A percentile compares a stretch with the other conserved stretches of the same genome.
Conservation (phyloP, 1,140 invertebrate genomes). For the Drosophila pandora region DNA sequence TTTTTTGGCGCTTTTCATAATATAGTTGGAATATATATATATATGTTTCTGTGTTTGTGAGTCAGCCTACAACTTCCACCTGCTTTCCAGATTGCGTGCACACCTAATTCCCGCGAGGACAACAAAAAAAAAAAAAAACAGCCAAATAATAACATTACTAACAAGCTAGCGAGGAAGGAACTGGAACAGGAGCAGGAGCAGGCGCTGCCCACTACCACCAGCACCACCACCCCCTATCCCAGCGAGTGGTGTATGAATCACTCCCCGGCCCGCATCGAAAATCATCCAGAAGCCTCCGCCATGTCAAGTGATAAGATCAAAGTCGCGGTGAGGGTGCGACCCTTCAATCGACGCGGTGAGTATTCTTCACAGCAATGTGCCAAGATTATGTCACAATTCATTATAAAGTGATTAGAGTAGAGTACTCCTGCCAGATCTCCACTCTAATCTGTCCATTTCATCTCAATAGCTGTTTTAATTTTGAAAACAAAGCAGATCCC, state of each 20-base stretch:
- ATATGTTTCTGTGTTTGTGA: conserved; percentile 37
- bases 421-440: background rate
- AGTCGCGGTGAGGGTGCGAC: conserved; percentile 97
- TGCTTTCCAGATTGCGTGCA: conserved; percentile 50
- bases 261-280: conserved; percentile 20
- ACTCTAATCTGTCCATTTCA: background rate
- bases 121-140: conserved; percentile 8
- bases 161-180: background rate
- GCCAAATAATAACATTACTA: conserved; percentile 18
- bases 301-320: conserved; percentile 92
- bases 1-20: conserved; percentile 18
- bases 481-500: background rate
- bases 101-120: conserved; percentile 43
- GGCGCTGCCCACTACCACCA: conserved; percentile 6
- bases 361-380: conserved; percentile 20
- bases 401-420: background rate
- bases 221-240: background rate
- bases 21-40: conserved; percentile 20
- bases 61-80: conserved; percentile 53
- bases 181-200: background rate
- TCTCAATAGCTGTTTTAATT: background rate
- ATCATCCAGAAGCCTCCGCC: conserved; percentile 38
- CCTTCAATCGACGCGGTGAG: conserved; percentile 97
- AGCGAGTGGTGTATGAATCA: conserved; percentile 41
- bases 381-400: background rate